phyloP scores from a whole-genome alignment of 2,888 invertebrate genomes.

The Sinelater perroti region DNA sequence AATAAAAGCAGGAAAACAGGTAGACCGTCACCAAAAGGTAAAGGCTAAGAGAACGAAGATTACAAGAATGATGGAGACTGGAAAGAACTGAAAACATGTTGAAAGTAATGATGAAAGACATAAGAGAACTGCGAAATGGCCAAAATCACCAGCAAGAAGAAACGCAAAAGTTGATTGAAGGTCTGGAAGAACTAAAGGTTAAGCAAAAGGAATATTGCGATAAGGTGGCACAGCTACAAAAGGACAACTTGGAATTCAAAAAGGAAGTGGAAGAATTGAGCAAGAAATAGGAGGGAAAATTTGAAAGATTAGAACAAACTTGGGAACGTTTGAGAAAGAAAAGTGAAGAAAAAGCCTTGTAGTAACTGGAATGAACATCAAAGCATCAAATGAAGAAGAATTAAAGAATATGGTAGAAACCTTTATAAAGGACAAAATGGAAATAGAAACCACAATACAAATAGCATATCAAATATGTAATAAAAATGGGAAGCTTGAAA shows the following conservation, averaged over 20 bases:
- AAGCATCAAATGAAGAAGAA: conserved; percentile 2
- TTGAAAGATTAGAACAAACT: not conserved
- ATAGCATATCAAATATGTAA: not conserved
- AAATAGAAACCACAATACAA: conserved; percentile 4
- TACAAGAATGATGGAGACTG: not conserved
- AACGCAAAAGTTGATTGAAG: conserved; percentile 4
- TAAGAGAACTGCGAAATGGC: not conserved
- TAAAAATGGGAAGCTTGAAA: not conserved
- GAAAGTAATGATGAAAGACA: conserved; percentile 1
- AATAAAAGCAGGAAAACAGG: conserved; percentile 4
- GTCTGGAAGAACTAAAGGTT: not conserved
- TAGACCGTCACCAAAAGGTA: no score
- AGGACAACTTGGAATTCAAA: not conserved
- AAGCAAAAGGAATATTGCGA: not conserved
- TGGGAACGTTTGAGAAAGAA: conserved; percentile 3
- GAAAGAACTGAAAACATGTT: not conserved
- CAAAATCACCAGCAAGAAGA: not conserved
- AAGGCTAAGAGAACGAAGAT: not conserved
- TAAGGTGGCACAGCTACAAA: not conserved
- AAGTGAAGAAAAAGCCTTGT: not conserved
- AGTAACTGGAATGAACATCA: conserved; percentile 3
- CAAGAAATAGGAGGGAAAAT: not conserved
- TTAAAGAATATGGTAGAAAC: not conserved
- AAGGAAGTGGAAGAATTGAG: conserved; percentile 1
- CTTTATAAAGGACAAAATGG: conserved; percentile 1